phyloP scores from a whole-genome alignment of 2,113 vertebrate species.

The Himantopus leucocephalus region DNA sequence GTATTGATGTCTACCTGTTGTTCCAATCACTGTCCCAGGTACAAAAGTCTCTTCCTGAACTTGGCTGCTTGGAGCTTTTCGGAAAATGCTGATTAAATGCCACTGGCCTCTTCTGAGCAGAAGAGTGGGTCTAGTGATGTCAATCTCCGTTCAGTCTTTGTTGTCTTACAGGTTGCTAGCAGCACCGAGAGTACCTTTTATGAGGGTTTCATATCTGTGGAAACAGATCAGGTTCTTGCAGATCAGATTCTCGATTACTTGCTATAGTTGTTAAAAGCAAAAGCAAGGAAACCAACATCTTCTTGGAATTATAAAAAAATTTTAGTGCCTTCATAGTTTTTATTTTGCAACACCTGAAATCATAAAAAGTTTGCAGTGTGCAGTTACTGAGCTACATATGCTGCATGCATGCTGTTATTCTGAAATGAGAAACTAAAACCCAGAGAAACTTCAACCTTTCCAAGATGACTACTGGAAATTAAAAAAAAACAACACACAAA shows the following conservation, averaged over 20 bases:
- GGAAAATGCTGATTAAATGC: background rate
- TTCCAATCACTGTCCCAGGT: background rate
- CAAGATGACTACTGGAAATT: background rate
- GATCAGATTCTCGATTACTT: background rate
- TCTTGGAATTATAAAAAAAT: background rate
- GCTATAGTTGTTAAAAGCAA: background rate
- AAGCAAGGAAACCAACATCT: background rate
- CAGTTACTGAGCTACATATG: background rate
- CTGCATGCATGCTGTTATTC: background rate
- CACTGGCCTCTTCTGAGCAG: background rate
- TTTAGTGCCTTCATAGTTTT: background rate
- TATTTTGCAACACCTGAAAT: background rate
- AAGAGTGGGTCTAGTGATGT: background rate
- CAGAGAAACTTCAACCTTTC: background rate
- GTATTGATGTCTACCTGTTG: fast-evolving
- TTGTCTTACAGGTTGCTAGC: background rate
- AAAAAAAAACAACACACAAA: background rate
- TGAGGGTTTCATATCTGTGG: background rate
- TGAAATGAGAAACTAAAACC: background rate
- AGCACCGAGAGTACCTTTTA: background rate
- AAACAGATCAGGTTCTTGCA: background rate
- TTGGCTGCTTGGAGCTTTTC: background rate
- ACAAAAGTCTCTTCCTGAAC: background rate
- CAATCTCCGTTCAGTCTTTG: background rate
- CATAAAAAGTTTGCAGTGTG: background rate